Percentiles rank a stretch among this genome's conserved stretches.
These are phyloP conservation scores for Danio albolineatus DNA, from an alignment of 2,797 vertebrate species.

Conservation along the genomic window DNA sequence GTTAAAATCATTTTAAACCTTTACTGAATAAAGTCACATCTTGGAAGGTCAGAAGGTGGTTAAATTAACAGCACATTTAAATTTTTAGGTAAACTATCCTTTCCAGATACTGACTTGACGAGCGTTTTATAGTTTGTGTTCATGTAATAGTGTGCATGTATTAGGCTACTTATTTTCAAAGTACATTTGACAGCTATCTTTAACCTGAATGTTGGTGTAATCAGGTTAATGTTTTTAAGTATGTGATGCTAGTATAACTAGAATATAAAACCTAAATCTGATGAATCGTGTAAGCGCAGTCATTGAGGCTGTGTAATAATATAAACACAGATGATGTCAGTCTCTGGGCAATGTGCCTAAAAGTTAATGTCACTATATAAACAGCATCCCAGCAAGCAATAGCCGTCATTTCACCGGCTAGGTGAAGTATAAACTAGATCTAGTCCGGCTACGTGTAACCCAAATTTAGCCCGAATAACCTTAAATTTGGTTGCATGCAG, in stretches of 20 bases:
- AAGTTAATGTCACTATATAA: constrained; percentile 57
- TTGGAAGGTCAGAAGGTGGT: too few species aligned
- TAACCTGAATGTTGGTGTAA: neutral
- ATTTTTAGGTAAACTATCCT: neutral
- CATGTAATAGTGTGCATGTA: neutral
- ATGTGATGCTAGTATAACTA: too few species aligned
- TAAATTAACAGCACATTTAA: neutral
- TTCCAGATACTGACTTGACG: too few species aligned
- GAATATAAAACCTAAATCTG: neutral
- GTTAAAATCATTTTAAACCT: too few species aligned
- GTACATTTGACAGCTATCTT: neutral
- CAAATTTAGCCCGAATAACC: too few species aligned
- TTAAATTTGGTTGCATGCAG: too few species aligned
- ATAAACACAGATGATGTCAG: constrained; percentile 58
- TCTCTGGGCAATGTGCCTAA: constrained; percentile 52
- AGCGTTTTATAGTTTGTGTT: too few species aligned
- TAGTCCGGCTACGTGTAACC: constrained; percentile 25
- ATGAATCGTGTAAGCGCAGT: neutral
- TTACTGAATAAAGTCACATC: too few species aligned
- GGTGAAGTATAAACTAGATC: too few species aligned
- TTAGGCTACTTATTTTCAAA: too few species aligned
- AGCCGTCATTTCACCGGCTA: too few species aligned
- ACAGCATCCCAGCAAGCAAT: too few species aligned
- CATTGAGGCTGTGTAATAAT: constrained; percentile 28
- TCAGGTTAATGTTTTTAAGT: neutral